Evolutionary conservation across 1,140 invertebrate species (phyloP).

Genomic region (Neomicropteryx cornuta): DNA sequence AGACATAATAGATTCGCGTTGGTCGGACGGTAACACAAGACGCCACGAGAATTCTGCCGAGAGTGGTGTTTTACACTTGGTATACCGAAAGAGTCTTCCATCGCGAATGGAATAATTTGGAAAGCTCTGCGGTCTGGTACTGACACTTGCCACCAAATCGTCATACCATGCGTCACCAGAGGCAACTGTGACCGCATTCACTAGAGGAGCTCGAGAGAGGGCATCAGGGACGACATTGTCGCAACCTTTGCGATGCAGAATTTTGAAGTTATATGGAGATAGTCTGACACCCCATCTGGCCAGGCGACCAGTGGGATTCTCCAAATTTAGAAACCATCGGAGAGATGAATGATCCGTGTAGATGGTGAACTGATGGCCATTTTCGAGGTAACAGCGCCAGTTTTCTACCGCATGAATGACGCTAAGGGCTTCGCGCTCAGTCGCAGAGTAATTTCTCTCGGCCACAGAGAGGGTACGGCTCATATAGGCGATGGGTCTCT

Average conservation of each 20-base stretch:
- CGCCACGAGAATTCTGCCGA: slow-evolving; percentile 18
- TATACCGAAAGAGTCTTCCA: slow-evolving; percentile 10
- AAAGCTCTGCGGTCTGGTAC: too few relatives aligned
- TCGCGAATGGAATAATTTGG: slow-evolving; percentile 7
- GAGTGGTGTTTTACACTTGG: slow-evolving; percentile 6
- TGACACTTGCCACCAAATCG: too few relatives aligned
- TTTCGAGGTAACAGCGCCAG: slow-evolving; percentile 29
- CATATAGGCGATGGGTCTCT: slow-evolving; percentile 9
- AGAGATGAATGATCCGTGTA: slow-evolving; percentile 15
- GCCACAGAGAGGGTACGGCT: slow-evolving; percentile 3
- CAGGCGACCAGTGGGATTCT: slow-evolving; percentile 9
- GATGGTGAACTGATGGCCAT: slow-evolving; percentile 27
- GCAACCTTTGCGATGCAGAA: slow-evolving; percentile 17
- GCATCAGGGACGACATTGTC: slow-evolving; percentile 22
- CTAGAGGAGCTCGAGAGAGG: slow-evolving; percentile 16
- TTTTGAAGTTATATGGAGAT: slow-evolving; percentile 9
- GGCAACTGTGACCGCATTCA: not conserved
- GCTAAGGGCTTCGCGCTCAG: slow-evolving; percentile 36
- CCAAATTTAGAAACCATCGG: slow-evolving; percentile 13
- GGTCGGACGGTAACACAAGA: slow-evolving; percentile 15
- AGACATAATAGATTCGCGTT: slow-evolving; percentile 7
- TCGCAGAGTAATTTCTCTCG: slow-evolving; percentile 25
- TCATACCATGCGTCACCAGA: slow-evolving; percentile 8
- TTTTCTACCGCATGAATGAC: slow-evolving; percentile 31
- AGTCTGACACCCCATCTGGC: slow-evolving; percentile 10